Evolutionary conservation across 2,888 invertebrate genomes (phyloP).

Genomic region (Pyrrhia umbra): DNA sequence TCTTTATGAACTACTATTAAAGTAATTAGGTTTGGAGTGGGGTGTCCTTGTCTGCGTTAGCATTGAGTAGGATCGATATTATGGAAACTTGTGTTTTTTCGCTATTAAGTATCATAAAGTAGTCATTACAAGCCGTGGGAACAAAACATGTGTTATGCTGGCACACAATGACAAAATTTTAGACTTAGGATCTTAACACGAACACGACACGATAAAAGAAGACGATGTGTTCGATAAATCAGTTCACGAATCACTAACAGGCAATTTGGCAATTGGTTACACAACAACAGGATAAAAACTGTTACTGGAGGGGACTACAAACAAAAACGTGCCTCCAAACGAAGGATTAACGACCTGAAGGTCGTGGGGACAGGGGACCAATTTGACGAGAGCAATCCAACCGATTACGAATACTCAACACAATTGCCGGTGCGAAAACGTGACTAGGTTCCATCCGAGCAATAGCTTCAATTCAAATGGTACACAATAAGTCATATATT

Average conservation of each 20-base stretch:
- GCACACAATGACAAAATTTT: not conserved
- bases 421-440: constrained; percentile 27
- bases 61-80: constrained; percentile 44
- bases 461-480: constrained; percentile 16
- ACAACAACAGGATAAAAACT: constrained; percentile 28
- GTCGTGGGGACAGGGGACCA: constrained; percentile 29
- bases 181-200: not conserved
- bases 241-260: not conserved
- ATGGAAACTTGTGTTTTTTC: constrained; percentile 5
- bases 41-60: constrained; percentile 34
- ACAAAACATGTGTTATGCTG: constrained; percentile 11
- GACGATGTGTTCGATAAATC: not conserved
- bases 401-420: constrained; percentile 24
- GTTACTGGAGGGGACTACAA: constrained; percentile 15
- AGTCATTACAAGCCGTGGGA: constrained; percentile 16
- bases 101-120: constrained; percentile 4
- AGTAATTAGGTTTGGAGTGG: constrained; percentile 26
- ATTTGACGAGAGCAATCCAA: constrained; percentile 36
- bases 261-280: constrained; percentile 22
- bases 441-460: not conserved
- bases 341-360: constrained; percentile 33
- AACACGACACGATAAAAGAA: not conserved
- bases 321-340: constrained; percentile 21
- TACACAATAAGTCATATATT: not conserved
- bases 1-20: constrained; percentile 30